phyloP scores from a whole-genome alignment of 92 coral and sea anemone genomes.

The Siderastrea siderea region DNA sequence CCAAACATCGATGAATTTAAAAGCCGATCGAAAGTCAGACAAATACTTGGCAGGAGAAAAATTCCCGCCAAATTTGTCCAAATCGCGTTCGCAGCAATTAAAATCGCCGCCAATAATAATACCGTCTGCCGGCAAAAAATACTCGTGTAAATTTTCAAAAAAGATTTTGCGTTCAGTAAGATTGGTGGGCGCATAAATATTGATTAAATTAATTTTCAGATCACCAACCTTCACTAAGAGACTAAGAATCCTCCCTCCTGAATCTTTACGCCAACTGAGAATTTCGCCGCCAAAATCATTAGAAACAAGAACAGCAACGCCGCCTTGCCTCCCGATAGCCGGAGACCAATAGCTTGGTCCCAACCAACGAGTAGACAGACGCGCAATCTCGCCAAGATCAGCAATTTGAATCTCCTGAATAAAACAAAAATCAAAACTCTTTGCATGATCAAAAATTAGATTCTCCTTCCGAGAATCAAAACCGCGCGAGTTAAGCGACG shows the following conservation, averaged over 20 bases:
- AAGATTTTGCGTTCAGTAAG: background rate
- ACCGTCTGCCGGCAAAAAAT: background rate
- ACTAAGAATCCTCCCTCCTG: background rate
- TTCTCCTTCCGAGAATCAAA: background rate
- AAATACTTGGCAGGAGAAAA: background rate
- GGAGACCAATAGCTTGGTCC: constrained; percentile 4
- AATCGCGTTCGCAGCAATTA: background rate
- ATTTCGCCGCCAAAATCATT: background rate
- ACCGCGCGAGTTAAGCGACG: background rate
- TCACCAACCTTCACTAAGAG: background rate
- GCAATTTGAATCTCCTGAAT: background rate
- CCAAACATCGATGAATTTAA: background rate
- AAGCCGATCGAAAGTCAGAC: background rate
- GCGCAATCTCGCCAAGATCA: fast-evolving
- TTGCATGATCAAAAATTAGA: background rate
- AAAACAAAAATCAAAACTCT: background rate
- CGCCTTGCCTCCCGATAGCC: background rate
- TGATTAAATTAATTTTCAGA: background rate
- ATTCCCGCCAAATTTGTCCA: constrained; percentile 14
- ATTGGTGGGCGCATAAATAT: background rate
- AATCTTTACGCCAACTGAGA: background rate
- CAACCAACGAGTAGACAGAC: background rate
- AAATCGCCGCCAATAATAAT: background rate
- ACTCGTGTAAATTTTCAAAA: background rate
- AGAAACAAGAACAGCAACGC: background rate